Conservation (phyloP, 2,113 vertebrate genomes). For the Ictidomys tridecemlineatus region DNA sequence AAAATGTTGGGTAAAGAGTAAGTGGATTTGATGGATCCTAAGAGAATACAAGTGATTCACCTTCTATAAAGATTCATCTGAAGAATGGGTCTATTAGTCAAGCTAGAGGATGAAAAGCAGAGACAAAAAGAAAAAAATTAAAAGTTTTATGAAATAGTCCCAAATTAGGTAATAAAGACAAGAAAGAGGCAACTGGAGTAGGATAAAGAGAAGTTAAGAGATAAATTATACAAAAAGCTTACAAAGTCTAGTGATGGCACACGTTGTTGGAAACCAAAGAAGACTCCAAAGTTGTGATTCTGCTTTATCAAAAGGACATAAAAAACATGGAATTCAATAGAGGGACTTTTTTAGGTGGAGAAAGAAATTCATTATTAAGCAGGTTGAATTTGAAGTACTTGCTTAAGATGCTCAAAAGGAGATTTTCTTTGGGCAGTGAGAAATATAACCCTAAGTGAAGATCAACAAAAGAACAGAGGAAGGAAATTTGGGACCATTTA, state of each 20-base stretch:
- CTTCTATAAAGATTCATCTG: not conserved
- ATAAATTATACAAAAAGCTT: not conserved
- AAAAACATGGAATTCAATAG: not conserved
- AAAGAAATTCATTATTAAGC: not conserved
- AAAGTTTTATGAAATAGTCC: not conserved
- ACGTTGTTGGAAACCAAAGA: not conserved
- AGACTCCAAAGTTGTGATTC: not conserved
- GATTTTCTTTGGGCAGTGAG: not conserved
- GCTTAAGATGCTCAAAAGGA: not conserved
- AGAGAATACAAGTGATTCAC: not conserved
- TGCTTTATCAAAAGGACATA: not conserved
- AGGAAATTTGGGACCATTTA: not conserved
- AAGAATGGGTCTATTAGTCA: not conserved
- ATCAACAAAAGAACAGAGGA: not conserved
- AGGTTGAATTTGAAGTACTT: not conserved
- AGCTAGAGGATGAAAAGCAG: too few relatives aligned
- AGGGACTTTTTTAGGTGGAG: not conserved
- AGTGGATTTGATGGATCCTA: not conserved
- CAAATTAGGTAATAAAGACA: not conserved
- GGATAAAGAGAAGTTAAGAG: not conserved
- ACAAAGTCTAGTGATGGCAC: not conserved
- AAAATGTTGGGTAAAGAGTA: not conserved
- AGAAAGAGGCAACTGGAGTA: not conserved
- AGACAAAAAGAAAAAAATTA: not conserved
- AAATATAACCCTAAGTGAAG: not conserved